Base-by-base conservation (phyloP, 2,797 vertebrate species). In the Acanthornis magna region DNA sequence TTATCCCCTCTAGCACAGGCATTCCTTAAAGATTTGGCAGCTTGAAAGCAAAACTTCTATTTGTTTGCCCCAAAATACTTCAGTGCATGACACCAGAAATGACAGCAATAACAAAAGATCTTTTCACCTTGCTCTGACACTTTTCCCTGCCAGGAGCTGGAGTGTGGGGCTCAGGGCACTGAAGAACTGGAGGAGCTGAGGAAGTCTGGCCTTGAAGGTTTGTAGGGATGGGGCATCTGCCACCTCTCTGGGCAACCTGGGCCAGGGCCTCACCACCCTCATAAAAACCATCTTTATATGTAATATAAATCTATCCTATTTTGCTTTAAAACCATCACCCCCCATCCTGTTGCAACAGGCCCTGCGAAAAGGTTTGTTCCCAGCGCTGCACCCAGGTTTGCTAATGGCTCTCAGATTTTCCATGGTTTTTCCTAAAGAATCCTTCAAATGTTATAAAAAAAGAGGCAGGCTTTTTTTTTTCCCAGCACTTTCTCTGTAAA, bases 381-480 rank as follows among this genome's bases (percentile, higher is more conserved):
- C 26, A 27, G 7, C 5, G 3, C 47, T 36, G 2, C 23, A 23
- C 6, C 5, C 5, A 1, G 0, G 1, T 47, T 79, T 34, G 30
- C 38, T 43, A 11, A 51, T 25, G n/a, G 63, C 14, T 48, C 10
- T 57, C 16, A 10, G 2, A 73, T n/a, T 40, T 62, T 20, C 34
- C 25, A 10, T 45, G 12, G 0, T 65, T 77, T 68, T 80, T 9
- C 11, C 23, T 43, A 29, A 11, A 21, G 57, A 30, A 4, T 45
- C 11, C 30, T 45, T 11, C 16, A 61, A 57, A 57, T 10, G 4
- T 8, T 40, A 2, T 76, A 11, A 45, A 42, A 9, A 21, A 38
- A 11, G 7, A 9, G 25, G 7, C 7, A 10, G 25, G 19, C 1
- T 15, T 72, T 87, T 65, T 15, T 12, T 4, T 22, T 38, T 13